phyloP scores from a whole-genome alignment of 2,113 vertebrate genomes.

The Aegypius monachus region DNA sequence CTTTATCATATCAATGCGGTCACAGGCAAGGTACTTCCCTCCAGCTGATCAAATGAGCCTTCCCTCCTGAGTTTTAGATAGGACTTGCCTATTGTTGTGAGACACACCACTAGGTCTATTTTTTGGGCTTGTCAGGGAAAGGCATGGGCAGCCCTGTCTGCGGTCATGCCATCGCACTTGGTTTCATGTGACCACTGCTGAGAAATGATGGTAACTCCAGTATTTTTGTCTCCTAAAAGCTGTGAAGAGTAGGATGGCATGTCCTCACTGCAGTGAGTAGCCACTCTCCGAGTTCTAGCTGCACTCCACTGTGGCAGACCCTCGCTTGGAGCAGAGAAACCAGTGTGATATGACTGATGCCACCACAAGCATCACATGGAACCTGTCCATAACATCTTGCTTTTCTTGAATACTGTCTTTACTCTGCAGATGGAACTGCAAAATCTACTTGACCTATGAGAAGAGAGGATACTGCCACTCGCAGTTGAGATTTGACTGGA shows the following conservation, averaged over 20 bases:
- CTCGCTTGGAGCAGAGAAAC: background rate
- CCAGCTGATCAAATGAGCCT: background rate
- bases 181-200: background rate
- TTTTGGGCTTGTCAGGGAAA: background rate
- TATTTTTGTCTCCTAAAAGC: background rate
- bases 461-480: background rate
- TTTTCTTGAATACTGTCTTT: background rate
- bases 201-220: background rate
- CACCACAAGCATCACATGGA: background rate
- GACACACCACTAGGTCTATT: background rate
- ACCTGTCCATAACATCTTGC: background rate
- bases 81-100: background rate
- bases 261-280: background rate
- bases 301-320: background rate
- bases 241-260: background rate
- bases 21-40: background rate
- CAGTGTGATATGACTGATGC: background rate
- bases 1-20: background rate
- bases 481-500: background rate
- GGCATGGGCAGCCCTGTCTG: background rate
- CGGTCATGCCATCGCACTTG: background rate
- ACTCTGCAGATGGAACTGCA: background rate
- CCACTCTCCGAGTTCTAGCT: background rate
- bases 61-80: background rate
- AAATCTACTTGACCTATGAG: background rate